Percentiles rank a stretch among this genome's conserved stretches.
Conservation (phyloP, 2,888 invertebrate genomes). For the Pristionchus exspectatus region DNA sequence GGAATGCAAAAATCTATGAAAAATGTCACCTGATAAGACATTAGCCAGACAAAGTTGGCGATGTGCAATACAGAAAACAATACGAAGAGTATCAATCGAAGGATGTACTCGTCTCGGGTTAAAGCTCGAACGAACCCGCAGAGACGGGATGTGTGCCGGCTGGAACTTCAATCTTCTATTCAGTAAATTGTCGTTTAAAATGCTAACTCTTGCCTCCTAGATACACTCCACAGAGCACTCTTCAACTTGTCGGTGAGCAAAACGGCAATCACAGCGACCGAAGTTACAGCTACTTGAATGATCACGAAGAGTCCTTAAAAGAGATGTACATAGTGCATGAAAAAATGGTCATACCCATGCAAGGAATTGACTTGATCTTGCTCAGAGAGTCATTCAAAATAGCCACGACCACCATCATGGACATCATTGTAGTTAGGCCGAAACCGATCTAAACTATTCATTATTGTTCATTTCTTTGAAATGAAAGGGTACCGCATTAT, state of each 20-base stretch:
- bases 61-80: neutral
- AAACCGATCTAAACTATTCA: neutral
- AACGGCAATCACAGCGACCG: neutral
- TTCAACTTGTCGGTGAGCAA: neutral
- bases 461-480: no score
- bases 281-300: neutral
- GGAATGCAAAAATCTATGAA: no score
- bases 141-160: neutral
- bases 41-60: neutral
- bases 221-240: neutral
- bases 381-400: constrained; percentile 15
- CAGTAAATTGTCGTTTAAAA: no score
- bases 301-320: constrained; percentile 15
- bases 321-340: neutral
- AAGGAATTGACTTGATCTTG: constrained; percentile 31
- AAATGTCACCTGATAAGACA: neutral
- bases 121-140: neutral
- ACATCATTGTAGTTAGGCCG: constrained; percentile 19
- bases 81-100: neutral
- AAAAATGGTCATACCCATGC: neutral
- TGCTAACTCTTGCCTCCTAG: neutral
- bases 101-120: neutral
- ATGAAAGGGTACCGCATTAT: neutral
- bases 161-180: neutral
- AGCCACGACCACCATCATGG: constrained; percentile 9